Evolutionary conservation across 2,797 vertebrate species (phyloP), one percentile per base, ranked within the genome.

Genomic region (Melanotaenia trifasciata): DNA sequence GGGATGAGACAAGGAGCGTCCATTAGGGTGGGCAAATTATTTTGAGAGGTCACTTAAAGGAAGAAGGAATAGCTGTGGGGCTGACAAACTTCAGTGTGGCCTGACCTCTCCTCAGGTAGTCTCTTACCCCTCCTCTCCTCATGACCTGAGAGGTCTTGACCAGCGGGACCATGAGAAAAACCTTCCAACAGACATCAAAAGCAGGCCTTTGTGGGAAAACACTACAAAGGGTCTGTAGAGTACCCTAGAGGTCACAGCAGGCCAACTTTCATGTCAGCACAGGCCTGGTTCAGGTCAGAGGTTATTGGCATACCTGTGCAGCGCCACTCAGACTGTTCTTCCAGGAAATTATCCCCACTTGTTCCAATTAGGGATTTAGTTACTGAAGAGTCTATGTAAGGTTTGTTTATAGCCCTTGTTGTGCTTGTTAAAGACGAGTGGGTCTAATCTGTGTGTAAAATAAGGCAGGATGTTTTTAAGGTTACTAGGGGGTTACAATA

Each of bases 201-300:
- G 67, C 47, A 12, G 66, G 45, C 30, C 76, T 64, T 82, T 92
- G 90, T 93, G 93, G 89, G 90, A 93, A 94, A 89, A 67, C 86
- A 77, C 76, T 79, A 82, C 73, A 76, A 74, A 85, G 80, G 47
- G 69, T 74, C 73, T 22, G 58, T n/a, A 4, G 68, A 76, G 69
- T 24, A 64, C 53, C 85, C 81, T 43, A 40, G 70, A 86, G 89
- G 92, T 94, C 90, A 78, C 62, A 60, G 3, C 0, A 70, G 91
- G 91, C 92, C 92, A 86, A 84, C 83, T 88, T 94, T 94, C 91
- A 93, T 93, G 93, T 93, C 89, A 91, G 84, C 69, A 78, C 77
- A 84, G 80, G 89, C 88, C 83, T 36, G 78, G 80, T 65, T 70
- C n/a, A 4, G 75, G 93, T 94, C 90, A 93, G 45, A 87, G 92